phyloP scores from a whole-genome alignment of 2,797 vertebrate species.

The Hyperoplus lanceolatus region DNA sequence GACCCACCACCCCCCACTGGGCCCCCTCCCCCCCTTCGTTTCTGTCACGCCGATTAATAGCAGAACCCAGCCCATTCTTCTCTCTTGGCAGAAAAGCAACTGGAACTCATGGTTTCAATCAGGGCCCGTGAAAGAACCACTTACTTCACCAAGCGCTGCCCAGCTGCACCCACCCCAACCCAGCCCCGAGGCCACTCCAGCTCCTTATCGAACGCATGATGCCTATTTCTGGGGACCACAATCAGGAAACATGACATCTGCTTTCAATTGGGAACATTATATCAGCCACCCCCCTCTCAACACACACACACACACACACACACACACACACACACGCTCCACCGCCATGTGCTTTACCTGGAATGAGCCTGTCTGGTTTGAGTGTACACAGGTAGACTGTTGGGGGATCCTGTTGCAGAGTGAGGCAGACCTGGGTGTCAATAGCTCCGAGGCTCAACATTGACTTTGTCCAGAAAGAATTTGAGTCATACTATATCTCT shows the following conservation, averaged over 20 bases:
- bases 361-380: constrained; percentile 66
- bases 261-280: constrained; percentile 74
- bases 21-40: constrained; percentile 43
- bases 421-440: constrained; percentile 37
- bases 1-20: constrained; percentile 33
- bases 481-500: constrained; percentile 27
- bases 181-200: constrained; percentile 50
- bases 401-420: constrained; percentile 58
- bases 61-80: constrained; percentile 61
- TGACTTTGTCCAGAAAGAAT: constrained; percentile 58
- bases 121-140: constrained; percentile 45
- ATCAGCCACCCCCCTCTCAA: constrained; percentile 24
- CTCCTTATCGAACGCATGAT: constrained; percentile 53
- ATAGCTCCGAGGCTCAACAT: constrained; percentile 35
- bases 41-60: constrained; percentile 78
- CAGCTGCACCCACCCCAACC: constrained; percentile 58
- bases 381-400: constrained; percentile 60
- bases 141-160: constrained; percentile 44
- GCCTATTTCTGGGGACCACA: constrained; percentile 65
- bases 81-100: constrained; percentile 60
- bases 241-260: constrained; percentile 83
- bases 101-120: constrained; percentile 77
- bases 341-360: constrained; percentile 47
- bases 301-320: neutral
- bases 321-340: constrained; percentile 54